phyloP scores from a whole-genome alignment of 2,113 vertebrate species.

The Capreolus pygargus region DNA sequence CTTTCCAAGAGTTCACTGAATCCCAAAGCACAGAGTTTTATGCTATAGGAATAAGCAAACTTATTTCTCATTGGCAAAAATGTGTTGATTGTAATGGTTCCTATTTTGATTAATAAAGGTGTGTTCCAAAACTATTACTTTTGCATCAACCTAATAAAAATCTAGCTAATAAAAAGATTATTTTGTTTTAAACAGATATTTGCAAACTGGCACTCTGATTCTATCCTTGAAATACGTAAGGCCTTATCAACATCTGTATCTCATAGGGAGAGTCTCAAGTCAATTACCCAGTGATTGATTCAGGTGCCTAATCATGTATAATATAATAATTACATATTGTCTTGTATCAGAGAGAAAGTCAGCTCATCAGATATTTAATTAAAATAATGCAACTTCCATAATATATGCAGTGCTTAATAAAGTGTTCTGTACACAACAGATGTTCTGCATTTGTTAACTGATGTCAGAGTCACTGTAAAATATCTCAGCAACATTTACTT shows the following conservation, averaged over 20 bases:
- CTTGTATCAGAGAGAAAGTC: not conserved
- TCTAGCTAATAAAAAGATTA: not conserved
- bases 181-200: not conserved
- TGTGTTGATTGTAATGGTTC: not conserved
- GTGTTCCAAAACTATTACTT: not conserved
- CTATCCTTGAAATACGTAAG: not conserved
- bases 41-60: not conserved
- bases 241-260: not conserved
- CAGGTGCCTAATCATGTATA: not conserved
- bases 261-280: not conserved
- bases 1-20: not conserved
- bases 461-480: not conserved
- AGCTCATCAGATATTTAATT: not conserved
- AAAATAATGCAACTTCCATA: not conserved
- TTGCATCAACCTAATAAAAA: not conserved
- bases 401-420: not conserved
- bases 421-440: not conserved
- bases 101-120: not conserved
- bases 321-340: not conserved
- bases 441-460: not conserved
- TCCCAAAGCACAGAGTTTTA: not conserved
- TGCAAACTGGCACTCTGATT: not conserved
- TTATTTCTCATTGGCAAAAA: not conserved
- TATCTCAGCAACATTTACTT: not conserved
- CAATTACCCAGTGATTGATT: not conserved